Conservation (phyloP, 2,113 vertebrate genomes). For the Amia ocellicauda region DNA sequence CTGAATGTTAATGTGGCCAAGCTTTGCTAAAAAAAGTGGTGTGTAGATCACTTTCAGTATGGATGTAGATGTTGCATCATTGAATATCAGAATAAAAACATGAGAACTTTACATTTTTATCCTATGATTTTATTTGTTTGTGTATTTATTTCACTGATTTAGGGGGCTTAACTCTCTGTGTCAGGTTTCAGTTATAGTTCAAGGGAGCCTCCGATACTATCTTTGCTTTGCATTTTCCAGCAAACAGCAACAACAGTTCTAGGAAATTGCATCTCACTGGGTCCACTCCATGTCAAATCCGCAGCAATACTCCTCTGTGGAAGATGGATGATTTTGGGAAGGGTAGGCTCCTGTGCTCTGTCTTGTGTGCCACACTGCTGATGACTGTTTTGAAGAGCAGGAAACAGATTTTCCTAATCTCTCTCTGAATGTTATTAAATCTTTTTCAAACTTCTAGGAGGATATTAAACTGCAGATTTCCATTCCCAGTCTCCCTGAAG, state of each 20-base stretch:
- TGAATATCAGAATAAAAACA: too few species aligned
- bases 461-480: slow-evolving; percentile 2
- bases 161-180: too few species aligned
- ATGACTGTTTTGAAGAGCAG: slow-evolving; percentile 18
- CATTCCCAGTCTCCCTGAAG: slow-evolving; percentile 11
- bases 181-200: too few species aligned
- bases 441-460: slow-evolving; percentile 8
- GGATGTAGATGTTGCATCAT: too few species aligned
- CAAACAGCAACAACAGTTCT: slow-evolving; percentile 14
- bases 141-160: too few species aligned
- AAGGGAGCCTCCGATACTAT: too few species aligned
- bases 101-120: too few species aligned
- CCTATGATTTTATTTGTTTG: too few species aligned
- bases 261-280: slow-evolving; percentile 31
- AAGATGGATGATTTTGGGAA: slow-evolving; percentile 35
- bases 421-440: slow-evolving; percentile 2
- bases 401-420: slow-evolving; percentile 29
- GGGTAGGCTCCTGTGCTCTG: slow-evolving; percentile 27
- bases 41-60: too few species aligned
- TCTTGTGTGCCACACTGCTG: slow-evolving; percentile 32
- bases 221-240: too few species aligned
- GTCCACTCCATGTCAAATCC: slow-evolving; percentile 19
- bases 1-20: too few species aligned
- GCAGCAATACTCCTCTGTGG: slow-evolving; percentile 33
- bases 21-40: too few species aligned